A percentile compares a stretch with the other conserved stretches of the same genome.
Evolutionary conservation across 2,888 invertebrate species (phyloP).

Genomic region (Dioctria linearis): DNA sequence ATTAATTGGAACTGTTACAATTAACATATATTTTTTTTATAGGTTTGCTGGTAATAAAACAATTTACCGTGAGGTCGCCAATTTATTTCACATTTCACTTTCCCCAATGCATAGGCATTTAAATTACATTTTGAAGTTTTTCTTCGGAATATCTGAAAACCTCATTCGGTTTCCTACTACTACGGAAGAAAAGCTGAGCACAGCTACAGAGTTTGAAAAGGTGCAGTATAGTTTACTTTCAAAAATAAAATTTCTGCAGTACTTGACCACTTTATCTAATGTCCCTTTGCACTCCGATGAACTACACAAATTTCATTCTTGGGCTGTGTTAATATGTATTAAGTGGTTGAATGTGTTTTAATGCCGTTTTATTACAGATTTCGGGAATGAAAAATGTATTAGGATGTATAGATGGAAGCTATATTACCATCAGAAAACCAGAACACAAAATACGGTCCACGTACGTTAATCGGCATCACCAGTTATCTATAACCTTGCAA

Average conservation of each 20-base stretch:
- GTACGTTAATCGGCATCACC: neutral
- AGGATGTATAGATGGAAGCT: neutral
- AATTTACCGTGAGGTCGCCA: neutral
- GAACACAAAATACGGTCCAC: neutral
- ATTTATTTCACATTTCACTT: neutral
- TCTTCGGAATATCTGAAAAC: neutral
- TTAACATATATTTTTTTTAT: too few relatives aligned
- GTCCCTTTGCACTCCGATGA: too few relatives aligned
- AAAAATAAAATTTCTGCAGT: too few relatives aligned
- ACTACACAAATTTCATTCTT: too few relatives aligned
- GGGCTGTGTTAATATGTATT: too few relatives aligned
- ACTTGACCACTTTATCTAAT: too few relatives aligned
- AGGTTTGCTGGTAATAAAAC: slow-evolving; percentile 6
- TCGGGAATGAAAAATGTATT: neutral
- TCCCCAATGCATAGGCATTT: neutral
- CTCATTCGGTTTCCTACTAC: neutral
- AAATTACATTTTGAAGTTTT: too few relatives aligned
- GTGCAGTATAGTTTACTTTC: too few relatives aligned
- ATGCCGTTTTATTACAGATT: neutral
- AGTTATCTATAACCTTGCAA: neutral
- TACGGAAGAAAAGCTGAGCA: neutral
- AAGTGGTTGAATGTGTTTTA: too few relatives aligned
- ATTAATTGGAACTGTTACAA: too few relatives aligned
- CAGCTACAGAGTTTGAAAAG: too few relatives aligned
- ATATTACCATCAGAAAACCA: neutral